Conservation (phyloP, 2,113 vertebrate species). For the Phaetusa simplex region DNA sequence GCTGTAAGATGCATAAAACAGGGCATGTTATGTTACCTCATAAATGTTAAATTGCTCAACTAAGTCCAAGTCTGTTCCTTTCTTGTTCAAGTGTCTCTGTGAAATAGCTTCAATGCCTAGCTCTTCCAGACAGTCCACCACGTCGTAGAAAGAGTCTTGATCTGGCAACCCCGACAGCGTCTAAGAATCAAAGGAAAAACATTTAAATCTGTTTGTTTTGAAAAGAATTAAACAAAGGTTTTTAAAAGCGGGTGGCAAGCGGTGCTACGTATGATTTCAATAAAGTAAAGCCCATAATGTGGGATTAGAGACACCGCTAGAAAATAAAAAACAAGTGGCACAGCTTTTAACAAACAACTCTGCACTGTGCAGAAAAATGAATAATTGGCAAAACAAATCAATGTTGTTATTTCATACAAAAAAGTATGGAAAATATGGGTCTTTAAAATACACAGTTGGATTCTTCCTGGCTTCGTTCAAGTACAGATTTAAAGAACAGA, state of each 20-base stretch:
- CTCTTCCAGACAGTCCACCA: constrained; percentile 96
- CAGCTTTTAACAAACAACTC: constrained; percentile 23
- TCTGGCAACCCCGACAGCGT: constrained; percentile 90
- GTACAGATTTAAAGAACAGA: background rate
- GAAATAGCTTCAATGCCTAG: constrained; percentile 87
- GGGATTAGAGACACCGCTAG: background rate
- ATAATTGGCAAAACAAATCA: constrained; percentile 45
- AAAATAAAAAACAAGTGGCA: constrained; percentile 53
- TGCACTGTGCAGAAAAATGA: background rate
- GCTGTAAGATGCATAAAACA: constrained; percentile 18
- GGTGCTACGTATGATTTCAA: constrained; percentile 12
- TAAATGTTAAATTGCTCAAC: constrained; percentile 97
- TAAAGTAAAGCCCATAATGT: constrained; percentile 10
- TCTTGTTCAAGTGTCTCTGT: constrained; percentile 89
- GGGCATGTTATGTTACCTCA: constrained; percentile 80
- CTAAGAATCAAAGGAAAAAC: constrained; percentile 75
- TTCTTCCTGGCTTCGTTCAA: background rate
- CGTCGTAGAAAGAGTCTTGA: constrained; percentile 95
- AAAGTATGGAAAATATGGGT: background rate
- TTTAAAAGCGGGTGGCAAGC: constrained; percentile 20
- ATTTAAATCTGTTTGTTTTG: constrained; percentile 52
- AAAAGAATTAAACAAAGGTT: constrained; percentile 47
- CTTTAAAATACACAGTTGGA: constrained; percentile 27
- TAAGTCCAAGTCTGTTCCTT: constrained; percentile 93
- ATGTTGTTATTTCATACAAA: constrained; percentile 28